phyloP scores from a whole-genome alignment of 1,140 invertebrate genomes.

The Heliothis subflexa region DNA sequence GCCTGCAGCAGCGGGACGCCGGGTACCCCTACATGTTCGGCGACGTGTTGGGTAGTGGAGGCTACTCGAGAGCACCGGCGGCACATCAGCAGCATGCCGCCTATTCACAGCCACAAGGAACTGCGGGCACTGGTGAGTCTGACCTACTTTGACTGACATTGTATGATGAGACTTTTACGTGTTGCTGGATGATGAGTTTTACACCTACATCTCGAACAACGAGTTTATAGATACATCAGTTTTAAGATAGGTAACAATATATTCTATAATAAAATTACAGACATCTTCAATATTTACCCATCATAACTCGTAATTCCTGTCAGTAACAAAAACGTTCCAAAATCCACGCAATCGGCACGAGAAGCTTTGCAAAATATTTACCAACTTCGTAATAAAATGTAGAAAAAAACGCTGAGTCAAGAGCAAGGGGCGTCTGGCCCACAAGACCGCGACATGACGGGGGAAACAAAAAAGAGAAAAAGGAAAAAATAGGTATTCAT shows the following conservation, averaged over 20 bases:
- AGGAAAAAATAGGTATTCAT: conserved; percentile 77
- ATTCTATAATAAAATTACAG: too few relatives aligned
- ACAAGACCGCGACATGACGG: conserved; percentile 83
- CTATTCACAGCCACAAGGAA: conserved; percentile 86
- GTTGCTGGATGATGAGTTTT: too few relatives aligned
- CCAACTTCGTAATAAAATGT: conserved; percentile 82
- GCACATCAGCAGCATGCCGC: conserved; percentile 89
- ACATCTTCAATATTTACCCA: neutral
- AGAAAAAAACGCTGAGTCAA: conserved; percentile 84
- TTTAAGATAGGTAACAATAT: too few relatives aligned
- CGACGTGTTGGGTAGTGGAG: conserved; percentile 91
- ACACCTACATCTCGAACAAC: too few relatives aligned
- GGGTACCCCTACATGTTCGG: conserved; percentile 97
- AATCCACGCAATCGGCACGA: conserved; percentile 68
- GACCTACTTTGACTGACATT: neutral
- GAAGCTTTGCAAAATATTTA: conserved; percentile 81
- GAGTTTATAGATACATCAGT: too few relatives aligned
- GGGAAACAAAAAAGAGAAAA: conserved; percentile 74
- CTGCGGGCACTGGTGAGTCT: conserved; percentile 85
- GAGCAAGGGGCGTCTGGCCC: conserved; percentile 81
- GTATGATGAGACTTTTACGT: too few relatives aligned
- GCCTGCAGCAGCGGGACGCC: conserved; percentile 94
- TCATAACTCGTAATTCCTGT: conserved; percentile 26
- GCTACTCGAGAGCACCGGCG: conserved; percentile 88
- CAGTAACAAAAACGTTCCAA: conserved; percentile 47